These are phyloP conservation scores for Perithous albicinctus DNA, from an alignment of 2,888 invertebrate genomes.

Conservation along the genomic window DNA sequence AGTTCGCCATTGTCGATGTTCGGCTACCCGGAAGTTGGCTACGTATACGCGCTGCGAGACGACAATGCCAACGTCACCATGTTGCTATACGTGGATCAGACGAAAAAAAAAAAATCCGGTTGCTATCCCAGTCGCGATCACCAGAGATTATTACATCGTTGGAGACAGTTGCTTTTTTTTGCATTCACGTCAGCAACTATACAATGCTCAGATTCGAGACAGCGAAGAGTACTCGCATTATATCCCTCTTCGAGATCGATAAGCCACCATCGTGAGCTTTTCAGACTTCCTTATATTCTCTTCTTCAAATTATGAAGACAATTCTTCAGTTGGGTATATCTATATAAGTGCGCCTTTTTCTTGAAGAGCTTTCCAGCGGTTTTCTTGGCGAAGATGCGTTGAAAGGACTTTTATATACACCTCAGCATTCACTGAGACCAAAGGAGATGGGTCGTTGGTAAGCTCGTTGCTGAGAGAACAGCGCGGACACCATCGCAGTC, in stretches of 20 bases:
- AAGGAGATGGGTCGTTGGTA: constrained; percentile 9
- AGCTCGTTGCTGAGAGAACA: constrained; percentile 38
- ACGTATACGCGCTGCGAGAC: constrained; percentile 29
- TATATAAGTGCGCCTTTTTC: background rate
- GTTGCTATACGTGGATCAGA: constrained; percentile 73
- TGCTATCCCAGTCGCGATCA: constrained; percentile 37
- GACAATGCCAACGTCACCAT: no score
- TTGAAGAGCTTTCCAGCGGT: background rate
- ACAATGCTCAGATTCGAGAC: constrained; percentile 41
- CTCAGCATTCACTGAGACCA: background rate
- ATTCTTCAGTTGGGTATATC: constrained; percentile 4
- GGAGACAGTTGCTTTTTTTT: constrained; percentile 68
- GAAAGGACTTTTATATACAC: constrained; percentile 24
- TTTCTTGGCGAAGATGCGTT: constrained; percentile 7
- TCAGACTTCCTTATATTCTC: background rate
- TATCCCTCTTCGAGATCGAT: constrained; percentile 47
- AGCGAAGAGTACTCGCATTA: constrained; percentile 12
- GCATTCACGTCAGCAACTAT: constrained; percentile 39
- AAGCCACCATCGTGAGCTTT: constrained; percentile 23
- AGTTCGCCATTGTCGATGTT: constrained; percentile 37
- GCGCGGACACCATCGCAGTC: constrained; percentile 16
- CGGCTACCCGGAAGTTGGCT: constrained; percentile 48
- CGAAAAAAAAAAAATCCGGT: constrained; percentile 69
- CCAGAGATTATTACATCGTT: constrained; percentile 59
- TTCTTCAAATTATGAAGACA: constrained; percentile 27